A percentile compares a stretch with the other conserved stretches of the same genome.
Evolutionary conservation across 2,888 invertebrate species (phyloP).

Genomic region (Pollenia angustigena): DNA sequence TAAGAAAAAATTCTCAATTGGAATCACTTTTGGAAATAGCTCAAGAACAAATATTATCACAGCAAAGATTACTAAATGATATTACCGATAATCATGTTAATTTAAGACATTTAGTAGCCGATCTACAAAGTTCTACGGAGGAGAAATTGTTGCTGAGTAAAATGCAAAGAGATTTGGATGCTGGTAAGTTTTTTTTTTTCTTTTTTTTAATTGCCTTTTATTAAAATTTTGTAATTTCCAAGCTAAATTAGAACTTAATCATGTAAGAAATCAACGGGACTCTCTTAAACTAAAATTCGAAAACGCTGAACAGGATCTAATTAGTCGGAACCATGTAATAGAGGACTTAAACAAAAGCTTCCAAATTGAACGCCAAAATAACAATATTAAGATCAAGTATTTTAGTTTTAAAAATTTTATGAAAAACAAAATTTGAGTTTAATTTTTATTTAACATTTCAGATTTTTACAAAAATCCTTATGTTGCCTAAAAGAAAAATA

Average conservation of each 20-base stretch:
- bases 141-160: constrained; percentile 83
- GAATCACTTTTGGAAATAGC: constrained; percentile 81
- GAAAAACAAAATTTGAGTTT: neutral
- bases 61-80: constrained; percentile 82
- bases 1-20: constrained; percentile 79
- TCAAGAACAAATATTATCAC: constrained; percentile 82
- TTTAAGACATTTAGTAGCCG: constrained; percentile 83
- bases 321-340: constrained; percentile 75
- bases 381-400: constrained; percentile 79
- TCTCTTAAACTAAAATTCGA: constrained; percentile 76
- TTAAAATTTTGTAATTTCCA: constrained; percentile 15
- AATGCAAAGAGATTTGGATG: constrained; percentile 81
- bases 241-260: constrained; percentile 80
- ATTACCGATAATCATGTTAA: constrained; percentile 83
- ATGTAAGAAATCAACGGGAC: constrained; percentile 78
- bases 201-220: neutral
- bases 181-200: constrained; percentile 72
- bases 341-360: constrained; percentile 76
- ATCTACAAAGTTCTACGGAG: constrained; percentile 82
- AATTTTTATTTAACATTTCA: constrained; percentile 49
- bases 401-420: neutral
- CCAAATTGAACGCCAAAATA: constrained; percentile 78
- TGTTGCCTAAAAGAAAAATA: constrained; percentile 81
- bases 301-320: constrained; percentile 74
- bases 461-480: constrained; percentile 81